Evolutionary conservation across 2,888 invertebrate genomes (phyloP), one percentile per base, ranked within the genome.

Genomic region (Eubasilissa splendida): DNA sequence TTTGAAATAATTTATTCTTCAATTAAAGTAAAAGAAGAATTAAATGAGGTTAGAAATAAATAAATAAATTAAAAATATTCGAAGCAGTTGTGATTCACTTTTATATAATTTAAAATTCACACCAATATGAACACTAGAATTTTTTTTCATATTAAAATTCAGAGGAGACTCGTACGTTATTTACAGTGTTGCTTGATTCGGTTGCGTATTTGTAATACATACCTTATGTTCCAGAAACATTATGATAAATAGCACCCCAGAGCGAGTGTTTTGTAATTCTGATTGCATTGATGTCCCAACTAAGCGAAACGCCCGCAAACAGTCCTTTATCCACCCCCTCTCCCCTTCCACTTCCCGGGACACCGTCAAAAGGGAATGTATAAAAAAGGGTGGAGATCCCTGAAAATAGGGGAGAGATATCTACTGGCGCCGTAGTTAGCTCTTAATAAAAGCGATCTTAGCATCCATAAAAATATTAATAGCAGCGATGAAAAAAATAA

Each of bases 231-330:
- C 11, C 53, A 10, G 54, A 33, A 76, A 14, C 70, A 76, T 76
- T 66, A 66, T 76, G 65, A 66, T 76, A 63, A 76, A 77, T 31
- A 58, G 71, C 56, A 75, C 79, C 79, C 79, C 65, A 22, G 52
- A 14, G 80, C 76, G 80, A 70, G 53, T 81, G 82, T 83, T 83
- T 82, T 83, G 83, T 83, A 82, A 83, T 83, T 82, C 83, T 81
- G 83, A 83, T 83, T 83, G 83, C 83, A 82, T 81, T 83, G 80
- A 81, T 83, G 83, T 82, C 78, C 81, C 83, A 82, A 82, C 83
- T 83, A 77, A 82, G 80, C 82, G 83, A 77, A 79, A 80, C 75
- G 73, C 75, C 82, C 79, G 77, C 83, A 82, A 83, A 83, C 83
- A 80, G 77, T 77, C 70, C 66, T 56, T 52, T 75, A 58, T 76